These are phyloP conservation scores for Microchirus variegatus DNA, from an alignment of 2,797 vertebrate species.

Conservation along the genomic window DNA sequence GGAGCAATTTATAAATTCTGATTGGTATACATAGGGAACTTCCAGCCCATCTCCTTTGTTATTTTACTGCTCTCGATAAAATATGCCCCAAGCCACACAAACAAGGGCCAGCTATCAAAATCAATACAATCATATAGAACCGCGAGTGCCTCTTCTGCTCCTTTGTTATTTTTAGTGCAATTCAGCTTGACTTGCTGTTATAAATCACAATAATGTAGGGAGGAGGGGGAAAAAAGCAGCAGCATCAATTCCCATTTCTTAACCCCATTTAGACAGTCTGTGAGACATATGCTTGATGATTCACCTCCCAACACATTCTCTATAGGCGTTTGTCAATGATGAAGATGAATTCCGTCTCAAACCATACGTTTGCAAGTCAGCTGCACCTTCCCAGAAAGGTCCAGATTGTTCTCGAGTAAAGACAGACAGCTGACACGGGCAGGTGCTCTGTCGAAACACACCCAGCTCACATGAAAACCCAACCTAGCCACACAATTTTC, in stretches of 20 bases:
- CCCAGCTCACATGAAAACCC: constrained; percentile 53
- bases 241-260: constrained; percentile 66
- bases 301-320: constrained; percentile 38
- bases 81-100: constrained; percentile 78
- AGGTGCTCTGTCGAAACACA: constrained; percentile 63
- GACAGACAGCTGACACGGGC: constrained; percentile 31
- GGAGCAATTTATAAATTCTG: constrained; percentile 89
- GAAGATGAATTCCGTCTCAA: constrained; percentile 1
- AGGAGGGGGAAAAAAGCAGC: constrained; percentile 39
- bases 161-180: constrained; percentile 81
- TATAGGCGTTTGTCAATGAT: constrained; percentile 27
- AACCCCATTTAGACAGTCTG: constrained; percentile 65
- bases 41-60: constrained; percentile 85
- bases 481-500: constrained; percentile 66
- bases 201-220: constrained; percentile 81
- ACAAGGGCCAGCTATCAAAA: constrained; percentile 78
- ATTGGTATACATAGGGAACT: constrained; percentile 87
- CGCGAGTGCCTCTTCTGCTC: constrained; percentile 67
- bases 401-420: background rate
- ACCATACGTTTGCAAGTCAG: constrained; percentile 27
- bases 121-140: constrained; percentile 80
- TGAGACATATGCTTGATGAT: constrained; percentile 35
- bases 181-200: constrained; percentile 67
- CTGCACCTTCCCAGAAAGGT: background rate
- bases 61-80: constrained; percentile 84